A percentile compares a stretch with the other conserved stretches of the same genome.
phyloP scores from a whole-genome alignment of 2,888 invertebrate species.

The Cataglyphis livida region DNA sequence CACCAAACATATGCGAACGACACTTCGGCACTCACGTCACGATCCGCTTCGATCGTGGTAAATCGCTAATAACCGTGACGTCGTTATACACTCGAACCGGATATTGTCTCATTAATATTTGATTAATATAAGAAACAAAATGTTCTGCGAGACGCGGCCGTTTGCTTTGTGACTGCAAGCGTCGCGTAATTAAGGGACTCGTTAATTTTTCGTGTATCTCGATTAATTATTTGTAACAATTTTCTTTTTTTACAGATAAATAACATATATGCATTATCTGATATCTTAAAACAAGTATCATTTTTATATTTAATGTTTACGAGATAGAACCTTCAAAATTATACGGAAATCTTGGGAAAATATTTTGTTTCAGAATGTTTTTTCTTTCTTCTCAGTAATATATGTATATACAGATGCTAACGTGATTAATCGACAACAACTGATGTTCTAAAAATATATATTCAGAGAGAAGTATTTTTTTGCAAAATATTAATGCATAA shows the following conservation, averaged over 20 bases:
- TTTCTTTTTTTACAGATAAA: background rate
- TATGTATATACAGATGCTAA: background rate
- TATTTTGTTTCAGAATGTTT: conserved; percentile 1
- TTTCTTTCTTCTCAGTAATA: conserved; percentile 9
- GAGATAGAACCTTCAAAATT: background rate
- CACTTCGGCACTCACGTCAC: conserved; percentile 28
- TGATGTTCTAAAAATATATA: background rate
- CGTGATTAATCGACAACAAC: conserved; percentile 1
- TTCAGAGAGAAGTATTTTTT: conserved; percentile 11
- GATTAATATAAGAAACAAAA: conserved; percentile 39
- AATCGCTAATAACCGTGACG: conserved; percentile 37
- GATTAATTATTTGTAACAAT: background rate
- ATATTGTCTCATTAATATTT: conserved; percentile 42
- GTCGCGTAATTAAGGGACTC: background rate
- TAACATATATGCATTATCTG: background rate
- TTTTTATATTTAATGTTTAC: background rate
- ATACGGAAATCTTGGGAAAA: background rate
- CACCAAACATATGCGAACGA: conserved; percentile 21
- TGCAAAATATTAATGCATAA: background rate
- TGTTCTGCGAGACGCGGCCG: background rate
- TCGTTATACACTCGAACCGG: conserved; percentile 23
- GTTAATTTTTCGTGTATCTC: background rate
- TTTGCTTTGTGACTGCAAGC: background rate
- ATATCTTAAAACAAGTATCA: background rate
- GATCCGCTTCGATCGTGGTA: conserved; percentile 27